These are phyloP conservation scores for Steinernema khuongi DNA, from an alignment of 1,140 invertebrate genomes.

Conservation along the genomic window DNA sequence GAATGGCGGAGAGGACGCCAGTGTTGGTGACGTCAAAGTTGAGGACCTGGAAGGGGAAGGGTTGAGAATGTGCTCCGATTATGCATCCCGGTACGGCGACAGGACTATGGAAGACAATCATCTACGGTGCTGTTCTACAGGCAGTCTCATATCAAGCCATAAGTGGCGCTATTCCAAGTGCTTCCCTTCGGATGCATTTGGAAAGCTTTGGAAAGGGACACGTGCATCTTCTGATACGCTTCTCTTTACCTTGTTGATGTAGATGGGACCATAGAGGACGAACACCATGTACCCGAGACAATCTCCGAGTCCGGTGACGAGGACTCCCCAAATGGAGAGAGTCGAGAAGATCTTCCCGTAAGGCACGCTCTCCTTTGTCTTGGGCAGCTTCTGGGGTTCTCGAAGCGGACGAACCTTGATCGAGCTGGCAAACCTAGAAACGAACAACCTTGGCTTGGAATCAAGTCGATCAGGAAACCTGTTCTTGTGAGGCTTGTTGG, in stretches of 20 bases:
- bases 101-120: too few species aligned
- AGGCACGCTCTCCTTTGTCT: slow-evolving; percentile 10
- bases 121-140: too few species aligned
- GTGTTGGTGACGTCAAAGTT: slow-evolving; percentile 33
- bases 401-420: not conserved
- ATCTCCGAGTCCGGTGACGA: slow-evolving; percentile 9
- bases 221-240: too few species aligned
- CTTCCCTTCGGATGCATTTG: too few species aligned
- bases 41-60: slow-evolving; percentile 22
- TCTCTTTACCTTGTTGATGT: slow-evolving; percentile 44
- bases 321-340: slow-evolving; percentile 19
- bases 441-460: not conserved
- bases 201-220: too few species aligned
- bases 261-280: slow-evolving; percentile 36
- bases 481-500: slow-evolving; percentile 31
- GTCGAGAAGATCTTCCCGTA: slow-evolving; percentile 22
- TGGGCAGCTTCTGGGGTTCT: slow-evolving; percentile 11
- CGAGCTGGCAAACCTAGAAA: not conserved
- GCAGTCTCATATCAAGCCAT: too few species aligned
- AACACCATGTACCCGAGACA: slow-evolving; percentile 26
- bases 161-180: too few species aligned
- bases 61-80: too few species aligned
- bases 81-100: too few species aligned
- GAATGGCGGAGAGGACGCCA: slow-evolving; percentile 33
- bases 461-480: slow-evolving; percentile 17